Evolutionary conservation across 2,888 invertebrate species (phyloP).

Genomic region (Drosophila sordidula): DNA sequence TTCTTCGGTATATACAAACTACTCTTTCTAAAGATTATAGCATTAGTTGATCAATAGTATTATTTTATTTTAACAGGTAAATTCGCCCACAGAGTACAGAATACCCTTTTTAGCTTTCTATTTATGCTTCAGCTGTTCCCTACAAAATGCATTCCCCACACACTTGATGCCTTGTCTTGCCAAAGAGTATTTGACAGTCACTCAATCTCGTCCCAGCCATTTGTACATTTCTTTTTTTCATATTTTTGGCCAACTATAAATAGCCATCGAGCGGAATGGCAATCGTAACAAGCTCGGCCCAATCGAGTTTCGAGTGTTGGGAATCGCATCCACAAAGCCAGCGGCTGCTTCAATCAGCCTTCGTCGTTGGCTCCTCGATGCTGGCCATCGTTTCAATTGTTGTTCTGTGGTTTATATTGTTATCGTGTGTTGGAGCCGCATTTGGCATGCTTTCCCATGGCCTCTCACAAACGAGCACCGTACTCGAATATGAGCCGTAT

Average conservation of each 20-base stretch:
- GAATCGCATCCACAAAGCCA: conserved; percentile 7
- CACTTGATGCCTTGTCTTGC: neutral
- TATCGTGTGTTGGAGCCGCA: conserved; percentile 34
- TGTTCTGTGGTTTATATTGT: conserved; percentile 44
- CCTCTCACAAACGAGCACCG: conserved; percentile 29
- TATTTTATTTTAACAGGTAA: no score
- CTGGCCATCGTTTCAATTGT: conserved; percentile 41
- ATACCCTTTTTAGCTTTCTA: neutral
- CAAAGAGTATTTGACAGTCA: conserved; percentile 5
- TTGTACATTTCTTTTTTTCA: neutral
- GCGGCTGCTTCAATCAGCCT: conserved; percentile 44
- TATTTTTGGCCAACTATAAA: conserved; percentile 39
- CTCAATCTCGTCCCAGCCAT: neutral
- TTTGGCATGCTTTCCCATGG: conserved; percentile 53
- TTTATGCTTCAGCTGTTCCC: neutral
- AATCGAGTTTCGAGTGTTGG: conserved; percentile 35
- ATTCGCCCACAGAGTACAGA: no score
- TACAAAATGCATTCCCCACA: neutral
- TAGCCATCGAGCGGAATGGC: conserved; percentile 50
- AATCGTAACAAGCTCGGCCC: conserved; percentile 51
- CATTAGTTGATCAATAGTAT: no score
- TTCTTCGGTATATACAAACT: no score
- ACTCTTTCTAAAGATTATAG: no score
- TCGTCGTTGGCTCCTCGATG: conserved; percentile 31
- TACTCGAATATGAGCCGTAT: neutral